Evolutionary conservation across 2,797 vertebrate species (phyloP).

Genomic region (Morus bassanus): DNA sequence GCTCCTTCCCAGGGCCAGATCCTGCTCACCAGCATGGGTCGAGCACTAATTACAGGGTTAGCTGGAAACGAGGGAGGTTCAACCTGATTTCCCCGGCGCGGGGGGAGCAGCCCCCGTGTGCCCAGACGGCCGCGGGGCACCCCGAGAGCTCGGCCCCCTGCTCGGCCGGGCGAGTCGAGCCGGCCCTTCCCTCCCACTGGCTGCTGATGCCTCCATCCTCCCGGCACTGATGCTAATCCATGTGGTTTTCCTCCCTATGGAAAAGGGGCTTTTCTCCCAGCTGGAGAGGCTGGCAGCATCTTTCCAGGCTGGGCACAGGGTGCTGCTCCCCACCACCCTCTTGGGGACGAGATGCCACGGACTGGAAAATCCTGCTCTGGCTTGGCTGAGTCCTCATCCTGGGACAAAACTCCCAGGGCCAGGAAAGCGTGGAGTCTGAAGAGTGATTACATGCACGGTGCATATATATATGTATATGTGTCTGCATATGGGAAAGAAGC

Average conservation of each 20-base stretch:
- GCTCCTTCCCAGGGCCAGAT: not conserved
- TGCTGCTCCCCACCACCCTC: not conserved
- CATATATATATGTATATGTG: not conserved
- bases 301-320: not conserved
- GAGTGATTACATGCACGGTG: fast-evolving
- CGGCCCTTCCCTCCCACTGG: not conserved
- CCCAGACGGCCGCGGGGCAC: not conserved
- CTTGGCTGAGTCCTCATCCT: not conserved
- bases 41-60: not conserved
- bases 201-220: not conserved
- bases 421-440: not conserved
- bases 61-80: not conserved
- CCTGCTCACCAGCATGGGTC: not conserved
- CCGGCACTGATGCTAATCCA: not conserved
- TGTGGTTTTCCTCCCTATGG: not conserved
- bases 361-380: not conserved
- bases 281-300: not conserved
- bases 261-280: not conserved
- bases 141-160: not conserved
- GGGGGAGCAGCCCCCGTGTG: not conserved
- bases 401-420: not conserved
- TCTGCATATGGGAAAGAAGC: fast-evolving
- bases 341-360: fast-evolving
- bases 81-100: not conserved
- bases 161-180: not conserved